These are phyloP conservation scores for Mesoligia furuncula DNA, from an alignment of 2,888 invertebrate species.

Conservation along the genomic window DNA sequence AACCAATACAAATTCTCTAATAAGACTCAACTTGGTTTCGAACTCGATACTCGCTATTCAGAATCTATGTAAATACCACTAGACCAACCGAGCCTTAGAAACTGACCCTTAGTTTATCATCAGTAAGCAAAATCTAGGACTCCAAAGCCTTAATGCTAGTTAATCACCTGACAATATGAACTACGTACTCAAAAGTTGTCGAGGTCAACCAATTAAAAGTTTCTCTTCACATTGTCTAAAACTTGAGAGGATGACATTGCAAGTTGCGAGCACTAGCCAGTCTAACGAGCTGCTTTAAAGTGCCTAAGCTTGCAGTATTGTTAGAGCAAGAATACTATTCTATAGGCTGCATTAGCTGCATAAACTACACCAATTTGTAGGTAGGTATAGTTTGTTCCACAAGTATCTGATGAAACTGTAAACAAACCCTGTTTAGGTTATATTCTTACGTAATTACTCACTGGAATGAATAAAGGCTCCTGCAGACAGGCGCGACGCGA, in stretches of 20 bases:
- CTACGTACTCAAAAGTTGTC: background rate
- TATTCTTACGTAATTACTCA: too few relatives aligned
- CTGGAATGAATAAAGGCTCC: background rate
- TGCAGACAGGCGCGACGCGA: background rate
- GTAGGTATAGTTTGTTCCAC: background rate
- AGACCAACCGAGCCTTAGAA: too few relatives aligned
- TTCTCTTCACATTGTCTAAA: background rate
- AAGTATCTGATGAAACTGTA: background rate
- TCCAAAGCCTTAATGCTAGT: background rate
- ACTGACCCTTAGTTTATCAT: background rate
- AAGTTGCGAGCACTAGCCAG: background rate
- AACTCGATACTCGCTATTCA: too few relatives aligned
- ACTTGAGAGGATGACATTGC: constrained; percentile 21
- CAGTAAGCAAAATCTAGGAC: background rate
- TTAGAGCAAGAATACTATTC: background rate
- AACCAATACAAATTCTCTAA: too few relatives aligned
- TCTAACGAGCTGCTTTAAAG: constrained; percentile 6
- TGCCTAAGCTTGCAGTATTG: background rate
- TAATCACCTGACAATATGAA: background rate
- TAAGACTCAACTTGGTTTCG: too few relatives aligned
- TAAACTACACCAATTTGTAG: background rate
- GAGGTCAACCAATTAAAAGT: constrained; percentile 41
- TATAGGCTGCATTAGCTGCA: background rate
- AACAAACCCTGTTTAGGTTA: background rate
- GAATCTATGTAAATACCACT: too few relatives aligned